Percentiles rank a stretch among this genome's conserved stretches.
Conservation (phyloP, 2,797 vertebrate species). For the Enteromius anoplus region DNA sequence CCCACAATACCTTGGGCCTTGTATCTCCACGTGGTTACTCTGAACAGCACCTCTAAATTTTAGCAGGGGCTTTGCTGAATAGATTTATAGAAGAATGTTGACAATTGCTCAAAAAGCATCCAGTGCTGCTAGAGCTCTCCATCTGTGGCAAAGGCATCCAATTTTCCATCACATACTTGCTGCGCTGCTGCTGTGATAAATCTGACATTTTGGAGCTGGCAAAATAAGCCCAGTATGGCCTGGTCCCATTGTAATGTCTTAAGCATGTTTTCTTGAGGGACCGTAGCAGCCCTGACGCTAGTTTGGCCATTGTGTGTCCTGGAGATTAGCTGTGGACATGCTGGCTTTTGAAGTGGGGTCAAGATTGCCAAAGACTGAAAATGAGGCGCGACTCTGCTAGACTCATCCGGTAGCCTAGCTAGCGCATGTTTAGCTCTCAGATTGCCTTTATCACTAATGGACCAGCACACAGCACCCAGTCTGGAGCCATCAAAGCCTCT, state of each 20-base stretch:
- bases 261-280: slow-evolving; percentile 47
- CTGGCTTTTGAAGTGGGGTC: slow-evolving; percentile 39
- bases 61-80: slow-evolving; percentile 39
- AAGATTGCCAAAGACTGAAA: slow-evolving; percentile 39
- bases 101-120: slow-evolving; percentile 38
- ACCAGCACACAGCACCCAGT: slow-evolving; percentile 49
- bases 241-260: slow-evolving; percentile 53
- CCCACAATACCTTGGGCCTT: slow-evolving; percentile 34
- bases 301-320: slow-evolving; percentile 43
- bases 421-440: slow-evolving; percentile 28
- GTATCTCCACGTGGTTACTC: slow-evolving; percentile 38
- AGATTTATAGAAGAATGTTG: slow-evolving; percentile 54
- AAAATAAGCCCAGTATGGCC: slow-evolving; percentile 34
- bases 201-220: slow-evolving; percentile 44
- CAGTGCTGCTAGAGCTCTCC: slow-evolving; percentile 41
- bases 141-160: slow-evolving; percentile 35
- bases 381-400: slow-evolving; percentile 36
- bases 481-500: slow-evolving; percentile 48
- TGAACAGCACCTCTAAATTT: slow-evolving; percentile 34
- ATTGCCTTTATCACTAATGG: slow-evolving; percentile 52
- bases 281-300: slow-evolving; percentile 33
- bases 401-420: slow-evolving; percentile 34
- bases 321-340: slow-evolving; percentile 43
- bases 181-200: slow-evolving; percentile 51
- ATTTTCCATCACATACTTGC: slow-evolving; percentile 56